phyloP scores from a whole-genome alignment of 37 sponge, comb jelly and placozoan species.

The Cladorhizidae sp. region DNA sequence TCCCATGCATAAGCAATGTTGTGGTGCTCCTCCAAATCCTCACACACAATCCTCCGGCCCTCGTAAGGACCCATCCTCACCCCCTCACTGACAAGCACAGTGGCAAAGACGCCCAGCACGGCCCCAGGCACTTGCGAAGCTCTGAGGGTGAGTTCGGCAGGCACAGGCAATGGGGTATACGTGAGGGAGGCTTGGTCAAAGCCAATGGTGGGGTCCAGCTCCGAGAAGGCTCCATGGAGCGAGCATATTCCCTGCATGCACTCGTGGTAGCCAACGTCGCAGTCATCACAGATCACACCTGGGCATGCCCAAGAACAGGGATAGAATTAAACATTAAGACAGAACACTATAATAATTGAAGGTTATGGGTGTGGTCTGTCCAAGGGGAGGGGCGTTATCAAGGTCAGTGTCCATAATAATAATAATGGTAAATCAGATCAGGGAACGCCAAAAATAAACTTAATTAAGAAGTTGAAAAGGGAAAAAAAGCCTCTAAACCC shows the following conservation, averaged over 20 bases:
- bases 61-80: constrained; percentile 46
- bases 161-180: constrained; percentile 36
- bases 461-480: not conserved
- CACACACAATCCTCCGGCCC: constrained; percentile 15
- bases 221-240: constrained; percentile 9
- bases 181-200: constrained; percentile 21
- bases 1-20: constrained; percentile 55
- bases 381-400: no score
- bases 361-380: no score
- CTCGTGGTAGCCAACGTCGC: no score
- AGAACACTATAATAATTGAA: no score
- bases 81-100: constrained; percentile 27
- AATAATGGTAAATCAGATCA: no score
- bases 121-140: constrained; percentile 30
- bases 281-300: no score
- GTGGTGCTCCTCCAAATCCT: constrained; percentile 7
- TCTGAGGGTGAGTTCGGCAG: constrained; percentile 38
- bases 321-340: no score
- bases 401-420: no score
- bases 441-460: no score
- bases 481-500: no score
- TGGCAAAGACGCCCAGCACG: constrained; percentile 57
- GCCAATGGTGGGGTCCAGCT: constrained; percentile 26
- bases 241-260: no score
- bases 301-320: no score